Evolutionary conservation across 2,113 vertebrate species (phyloP), one percentile per base, ranked within the genome.

Genomic region (Danionella cerebrum): DNA sequence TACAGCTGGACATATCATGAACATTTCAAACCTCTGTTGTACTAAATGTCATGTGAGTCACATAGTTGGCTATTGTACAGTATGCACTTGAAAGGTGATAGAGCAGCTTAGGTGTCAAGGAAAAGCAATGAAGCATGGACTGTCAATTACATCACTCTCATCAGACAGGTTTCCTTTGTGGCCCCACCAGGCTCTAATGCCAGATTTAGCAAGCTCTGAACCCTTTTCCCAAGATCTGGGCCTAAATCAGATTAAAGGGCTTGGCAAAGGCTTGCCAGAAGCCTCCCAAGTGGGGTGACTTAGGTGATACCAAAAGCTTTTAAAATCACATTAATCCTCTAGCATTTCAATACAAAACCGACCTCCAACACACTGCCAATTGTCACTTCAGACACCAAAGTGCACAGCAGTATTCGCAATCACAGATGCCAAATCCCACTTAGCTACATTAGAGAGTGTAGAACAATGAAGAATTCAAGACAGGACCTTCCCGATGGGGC

Each of bases 401-500:
- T 53, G 41, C 54, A 35, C 68, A 29, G 71, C 77, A 47, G 71
- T 74, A 81, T 66, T 70, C 45, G 69, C 66, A 81, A 81, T 82
- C 73, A 71, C 76, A 76, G 42, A 77, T 58, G 57, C 76, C 74
- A 73, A 63, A 65, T 76, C 73, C 70, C 66, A 79, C 77, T 78
- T 82, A 71, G 33, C 22, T 27, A 53, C 44, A 66, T 73, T 63
- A 71, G 48, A 53, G 36, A 6, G 35, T 2, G 24, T 5, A 8
- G 31, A 19, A 39, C 44, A 55, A 71, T 65, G 58, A 16, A 66
- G 39, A 19, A 11, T 13, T 21, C 4, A 11, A 38, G 19, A 44
- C 27, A 6, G 19, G 31, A 35, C 60, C 44, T 64, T 64, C 50
- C 22, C 24, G 18, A n/a, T 22, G 36, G 36, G 38, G 19, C 18